A percentile compares a stretch with the other conserved stretches of the same genome.
These are phyloP conservation scores for Peribatodes rhomboidaria DNA, from an alignment of 2,888 invertebrate species.

Conservation along the genomic window DNA sequence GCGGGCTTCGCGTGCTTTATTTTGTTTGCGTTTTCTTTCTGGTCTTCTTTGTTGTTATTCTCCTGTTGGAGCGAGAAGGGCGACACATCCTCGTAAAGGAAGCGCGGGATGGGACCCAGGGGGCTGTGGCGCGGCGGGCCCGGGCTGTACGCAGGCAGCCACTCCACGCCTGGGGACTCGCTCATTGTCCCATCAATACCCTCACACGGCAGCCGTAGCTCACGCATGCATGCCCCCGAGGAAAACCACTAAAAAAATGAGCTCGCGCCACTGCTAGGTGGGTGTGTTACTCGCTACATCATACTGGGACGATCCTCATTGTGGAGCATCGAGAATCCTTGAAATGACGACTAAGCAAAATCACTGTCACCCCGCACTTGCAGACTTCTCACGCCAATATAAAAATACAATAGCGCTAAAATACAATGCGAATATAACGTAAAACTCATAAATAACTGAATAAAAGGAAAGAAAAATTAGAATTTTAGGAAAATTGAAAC, in stretches of 20 bases:
- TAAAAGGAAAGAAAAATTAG: slow-evolving; percentile 77
- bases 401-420: slow-evolving; percentile 60
- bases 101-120: slow-evolving; percentile 80
- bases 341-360: slow-evolving; percentile 74
- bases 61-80: slow-evolving; percentile 75
- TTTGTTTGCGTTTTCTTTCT: slow-evolving; percentile 79
- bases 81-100: slow-evolving; percentile 82
- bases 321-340: slow-evolving; percentile 82
- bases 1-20: slow-evolving; percentile 86
- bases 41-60: slow-evolving; percentile 82
- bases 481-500: slow-evolving; percentile 79
- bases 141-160: slow-evolving; percentile 84
- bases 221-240: slow-evolving; percentile 57
- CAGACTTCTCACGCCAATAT: slow-evolving; percentile 54
- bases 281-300: slow-evolving; percentile 77
- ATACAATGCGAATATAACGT: slow-evolving; percentile 59
- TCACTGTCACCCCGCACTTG: slow-evolving; percentile 60
- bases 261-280: slow-evolving; percentile 56
- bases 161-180: slow-evolving; percentile 84
- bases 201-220: slow-evolving; percentile 34
- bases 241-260: slow-evolving; percentile 57
- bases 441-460: slow-evolving; percentile 73
- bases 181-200: slow-evolving; percentile 79
- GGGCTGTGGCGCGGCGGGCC: slow-evolving; percentile 84
- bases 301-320: slow-evolving; percentile 79